These are phyloP conservation scores for Cantharis rufa DNA, from an alignment of 2,888 invertebrate species.

Conservation along the genomic window DNA sequence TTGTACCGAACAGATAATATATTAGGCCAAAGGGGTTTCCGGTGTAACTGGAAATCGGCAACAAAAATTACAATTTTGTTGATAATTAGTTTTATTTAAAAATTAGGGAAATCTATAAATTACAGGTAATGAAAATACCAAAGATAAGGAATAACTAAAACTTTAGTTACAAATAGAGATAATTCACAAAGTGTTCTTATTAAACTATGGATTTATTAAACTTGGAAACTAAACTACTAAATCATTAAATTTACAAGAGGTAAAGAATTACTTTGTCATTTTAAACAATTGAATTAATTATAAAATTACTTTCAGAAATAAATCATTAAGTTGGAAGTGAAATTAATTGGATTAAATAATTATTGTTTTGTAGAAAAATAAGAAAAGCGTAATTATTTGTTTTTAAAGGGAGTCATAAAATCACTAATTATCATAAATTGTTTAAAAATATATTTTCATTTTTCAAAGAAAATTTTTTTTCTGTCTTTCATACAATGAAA, in stretches of 20 bases:
- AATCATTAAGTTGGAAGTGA: neutral
- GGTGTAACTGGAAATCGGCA: too few species aligned
- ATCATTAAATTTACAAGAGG: constrained; percentile 1
- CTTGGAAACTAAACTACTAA: neutral
- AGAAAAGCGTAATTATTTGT: too few species aligned
- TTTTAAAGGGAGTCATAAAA: too few species aligned
- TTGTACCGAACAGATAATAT: too few species aligned
- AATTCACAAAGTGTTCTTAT: neutral
- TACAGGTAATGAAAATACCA: neutral
- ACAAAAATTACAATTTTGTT: neutral
- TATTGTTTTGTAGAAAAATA: neutral
- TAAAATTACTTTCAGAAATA: neutral
- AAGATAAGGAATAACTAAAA: neutral
- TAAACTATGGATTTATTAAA: neutral
- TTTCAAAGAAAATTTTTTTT: neutral
- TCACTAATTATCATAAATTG: too few species aligned
- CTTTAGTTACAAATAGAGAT: neutral
- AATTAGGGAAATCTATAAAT: neutral
- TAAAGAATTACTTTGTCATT: neutral
- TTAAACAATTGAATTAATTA: neutral
- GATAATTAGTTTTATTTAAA: neutral
- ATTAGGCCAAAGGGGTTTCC: too few species aligned
- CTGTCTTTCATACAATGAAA: too few species aligned
- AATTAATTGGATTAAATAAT: neutral
- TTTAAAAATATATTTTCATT: neutral